These are phyloP conservation scores for Petrocephalus schoutedeni DNA, from an alignment of 2,797 vertebrate species.

Conservation along the genomic window DNA sequence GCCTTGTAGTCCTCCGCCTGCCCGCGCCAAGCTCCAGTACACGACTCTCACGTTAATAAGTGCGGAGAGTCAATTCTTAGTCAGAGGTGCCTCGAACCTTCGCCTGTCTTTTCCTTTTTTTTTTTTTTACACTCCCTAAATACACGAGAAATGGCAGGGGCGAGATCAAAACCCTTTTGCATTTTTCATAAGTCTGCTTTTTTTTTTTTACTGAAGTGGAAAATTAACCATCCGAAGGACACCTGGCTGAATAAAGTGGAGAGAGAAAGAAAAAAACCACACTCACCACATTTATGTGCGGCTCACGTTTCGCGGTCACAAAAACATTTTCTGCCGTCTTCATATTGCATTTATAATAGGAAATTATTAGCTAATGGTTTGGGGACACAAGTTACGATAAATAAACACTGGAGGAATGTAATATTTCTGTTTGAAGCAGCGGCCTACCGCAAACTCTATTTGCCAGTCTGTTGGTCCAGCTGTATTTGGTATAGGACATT, in stretches of 20 bases:
- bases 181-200: conserved; percentile 35
- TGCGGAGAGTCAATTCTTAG: neutral
- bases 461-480: neutral
- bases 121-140: conserved; percentile 18
- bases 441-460: neutral
- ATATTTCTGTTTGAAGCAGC: neutral
- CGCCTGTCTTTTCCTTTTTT: conserved; percentile 13
- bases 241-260: conserved; percentile 28
- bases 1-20: neutral
- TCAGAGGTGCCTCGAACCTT: conserved; percentile 13
- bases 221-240: conserved; percentile 33
- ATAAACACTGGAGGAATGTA: neutral
- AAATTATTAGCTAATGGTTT: neutral
- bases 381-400: neutral
- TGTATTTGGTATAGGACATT: neutral
- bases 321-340: conserved; percentile 8
- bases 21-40: neutral
- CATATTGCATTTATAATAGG: conserved; percentile 9
- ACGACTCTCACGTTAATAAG: neutral
- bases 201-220: conserved; percentile 32
- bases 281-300: conserved; percentile 32
- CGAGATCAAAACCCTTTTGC: conserved; percentile 31
- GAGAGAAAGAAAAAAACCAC: neutral
- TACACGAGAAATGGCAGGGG: conserved; percentile 26
- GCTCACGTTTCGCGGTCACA: conserved; percentile 22